Evolutionary conservation across 2,113 vertebrate genomes (phyloP).

Genomic region (Dunckerocampus dactyliophorus): DNA sequence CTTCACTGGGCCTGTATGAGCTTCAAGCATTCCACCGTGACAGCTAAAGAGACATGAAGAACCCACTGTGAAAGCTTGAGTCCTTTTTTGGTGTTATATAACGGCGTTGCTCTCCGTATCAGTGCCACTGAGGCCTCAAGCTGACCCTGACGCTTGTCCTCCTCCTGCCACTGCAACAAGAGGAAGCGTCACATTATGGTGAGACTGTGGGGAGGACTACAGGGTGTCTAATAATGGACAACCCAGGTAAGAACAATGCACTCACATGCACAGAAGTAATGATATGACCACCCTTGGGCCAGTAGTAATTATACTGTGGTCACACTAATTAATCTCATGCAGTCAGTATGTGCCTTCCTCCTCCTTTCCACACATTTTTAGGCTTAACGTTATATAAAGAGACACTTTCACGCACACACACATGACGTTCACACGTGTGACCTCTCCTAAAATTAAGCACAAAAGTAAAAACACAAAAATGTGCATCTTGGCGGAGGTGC

Average conservation of each 20-base stretch:
- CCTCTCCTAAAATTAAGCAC: constrained; percentile 37
- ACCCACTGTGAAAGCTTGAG: constrained; percentile 9
- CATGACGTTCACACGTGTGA: constrained; percentile 16
- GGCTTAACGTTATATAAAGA: constrained; percentile 20
- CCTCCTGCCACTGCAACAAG: constrained; percentile 22
- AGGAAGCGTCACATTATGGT: constrained; percentile 4
- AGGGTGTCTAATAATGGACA: constrained; percentile 32
- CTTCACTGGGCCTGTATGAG: constrained; percentile 26
- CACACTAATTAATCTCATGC: constrained; percentile 53
- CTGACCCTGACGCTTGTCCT: constrained; percentile 15
- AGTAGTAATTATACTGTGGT: constrained; percentile 52
- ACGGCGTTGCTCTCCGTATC: constrained; percentile 17
- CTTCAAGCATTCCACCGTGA: constrained; percentile 22
- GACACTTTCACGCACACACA: not conserved
- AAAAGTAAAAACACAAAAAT: constrained; percentile 40
- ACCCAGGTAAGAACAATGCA: constrained; percentile 23
- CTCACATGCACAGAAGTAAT: constrained; percentile 19
- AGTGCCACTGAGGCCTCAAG: constrained; percentile 24
- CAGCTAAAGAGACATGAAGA: constrained; percentile 16
- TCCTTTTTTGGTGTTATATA: constrained; percentile 36
- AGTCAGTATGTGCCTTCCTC: constrained; percentile 16
- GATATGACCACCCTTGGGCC: constrained; percentile 39
- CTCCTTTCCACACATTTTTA: constrained; percentile 26
- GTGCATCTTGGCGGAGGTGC: constrained; percentile 24
- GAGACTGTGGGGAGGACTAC: not conserved